phyloP scores from a whole-genome alignment of 2,797 vertebrate genomes.

The Poecilia wingei region DNA sequence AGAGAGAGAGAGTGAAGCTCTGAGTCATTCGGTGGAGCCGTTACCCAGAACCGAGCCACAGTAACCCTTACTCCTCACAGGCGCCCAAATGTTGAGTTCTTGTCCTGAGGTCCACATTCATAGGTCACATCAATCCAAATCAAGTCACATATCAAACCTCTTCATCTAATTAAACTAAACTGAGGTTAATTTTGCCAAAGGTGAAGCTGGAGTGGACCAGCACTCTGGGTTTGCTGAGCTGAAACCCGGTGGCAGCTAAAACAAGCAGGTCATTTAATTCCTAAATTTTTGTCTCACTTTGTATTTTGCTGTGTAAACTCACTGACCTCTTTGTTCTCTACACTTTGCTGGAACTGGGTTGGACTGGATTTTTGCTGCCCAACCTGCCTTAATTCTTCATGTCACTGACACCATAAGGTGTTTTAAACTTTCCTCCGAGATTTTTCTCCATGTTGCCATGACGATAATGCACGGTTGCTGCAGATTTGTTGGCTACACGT shows the following conservation, averaged over 20 bases:
- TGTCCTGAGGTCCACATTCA: conserved; percentile 23
- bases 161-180: conserved; percentile 21
- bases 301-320: not conserved
- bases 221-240: not conserved
- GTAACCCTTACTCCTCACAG: conserved; percentile 33
- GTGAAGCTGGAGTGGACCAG: not conserved
- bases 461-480: no score
- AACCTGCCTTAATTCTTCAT: not conserved
- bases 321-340: not conserved
- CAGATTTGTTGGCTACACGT: not conserved
- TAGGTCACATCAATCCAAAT: conserved; percentile 42
- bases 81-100: conserved; percentile 22
- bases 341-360: not conserved
- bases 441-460: not conserved
- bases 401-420: not conserved
- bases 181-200: conserved; percentile 6
- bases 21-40: conserved; percentile 45
- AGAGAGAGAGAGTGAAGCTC: conserved; percentile 10
- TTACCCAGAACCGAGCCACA: conserved; percentile 22
- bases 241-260: not conserved
- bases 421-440: not conserved
- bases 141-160: conserved; percentile 18
- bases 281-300: not conserved
- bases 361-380: not conserved
- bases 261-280: not conserved